These are phyloP conservation scores for Nannoperca obscura DNA, from an alignment of 2,797 vertebrate species.

Conservation along the genomic window DNA sequence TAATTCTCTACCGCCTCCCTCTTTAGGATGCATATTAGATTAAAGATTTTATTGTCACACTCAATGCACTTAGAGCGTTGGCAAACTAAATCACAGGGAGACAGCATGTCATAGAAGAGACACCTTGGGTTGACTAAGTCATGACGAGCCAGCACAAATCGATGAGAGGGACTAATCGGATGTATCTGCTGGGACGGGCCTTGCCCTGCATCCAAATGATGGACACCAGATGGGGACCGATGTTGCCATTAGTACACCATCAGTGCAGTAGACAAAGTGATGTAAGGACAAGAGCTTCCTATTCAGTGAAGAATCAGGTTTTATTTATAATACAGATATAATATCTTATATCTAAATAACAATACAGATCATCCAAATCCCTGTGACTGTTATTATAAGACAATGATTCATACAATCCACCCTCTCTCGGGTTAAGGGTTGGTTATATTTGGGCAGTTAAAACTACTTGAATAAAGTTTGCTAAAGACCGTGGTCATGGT, in stretches of 20 bases:
- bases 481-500: constrained; percentile 16
- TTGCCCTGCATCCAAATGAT: constrained; percentile 85
- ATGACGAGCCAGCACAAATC: constrained; percentile 82
- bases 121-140: constrained; percentile 83
- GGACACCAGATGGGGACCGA: constrained; percentile 77
- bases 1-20: constrained; percentile 65
- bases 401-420: constrained; percentile 18
- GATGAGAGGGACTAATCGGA: constrained; percentile 85
- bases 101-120: constrained; percentile 82
- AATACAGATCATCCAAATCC: background rate
- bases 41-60: constrained; percentile 85
- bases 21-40: constrained; percentile 82
- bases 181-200: constrained; percentile 81
- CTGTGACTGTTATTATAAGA: background rate
- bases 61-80: constrained; percentile 82
- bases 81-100: constrained; percentile 83
- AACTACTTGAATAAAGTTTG: constrained; percentile 26
- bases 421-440: background rate
- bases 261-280: constrained; percentile 60
- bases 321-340: background rate
- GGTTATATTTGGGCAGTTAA: constrained; percentile 8
- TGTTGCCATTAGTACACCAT: constrained; percentile 81
- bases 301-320: constrained; percentile 66
- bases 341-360: background rate
- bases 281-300: constrained; percentile 74